Evolutionary conservation across 2,888 invertebrate genomes (phyloP), one percentile per base, ranked within the genome.

Genomic region (Drosophila kuntzei): DNA sequence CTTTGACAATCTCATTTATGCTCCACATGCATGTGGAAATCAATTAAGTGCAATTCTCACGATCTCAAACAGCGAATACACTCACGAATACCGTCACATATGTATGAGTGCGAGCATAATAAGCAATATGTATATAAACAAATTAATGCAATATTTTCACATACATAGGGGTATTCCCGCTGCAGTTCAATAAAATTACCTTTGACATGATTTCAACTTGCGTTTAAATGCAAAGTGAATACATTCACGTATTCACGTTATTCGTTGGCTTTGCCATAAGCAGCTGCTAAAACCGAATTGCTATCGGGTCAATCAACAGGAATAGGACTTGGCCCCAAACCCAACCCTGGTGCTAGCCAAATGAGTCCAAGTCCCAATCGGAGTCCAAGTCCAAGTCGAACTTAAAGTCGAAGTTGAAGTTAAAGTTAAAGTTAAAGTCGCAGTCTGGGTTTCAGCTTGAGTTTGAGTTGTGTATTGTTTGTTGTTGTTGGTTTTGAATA

Each of bases 31-130:
- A 90, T 91, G 91, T 90, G 88, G 90, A 91, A 91, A 91, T 91
- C 91, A 91, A 91, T 91, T 91, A 91, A 91, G 90, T 85, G 87
- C 82, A 87, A 85, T 91, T 91, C 91, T 91, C 91, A 91, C 91
- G 91, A 91, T 91, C 91, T 77, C 83, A 70, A 41, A 41, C 20
- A 18, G 39, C 22, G 43, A 55, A 55, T 55, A 43, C 44, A 41
- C 39, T 53, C 41, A 20, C 41, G 29, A 9, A 18, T n/a, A 7
- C 54, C 16, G 5, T 14, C 18, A 20, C 54, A 55, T 39, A 1
- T n/a, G 22, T 0, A 9, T 22, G 49, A 36, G 22, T 51, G 50
- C 25, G 50, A 16, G 16, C 25, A 51, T 51, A 37, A 50, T 50
- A 36, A 50, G 11, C 50, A 22, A 36, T 27, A 46, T 14, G 5